phyloP scores from a whole-genome alignment of 2,888 invertebrate genomes.

The Agrochola circellaris region DNA sequence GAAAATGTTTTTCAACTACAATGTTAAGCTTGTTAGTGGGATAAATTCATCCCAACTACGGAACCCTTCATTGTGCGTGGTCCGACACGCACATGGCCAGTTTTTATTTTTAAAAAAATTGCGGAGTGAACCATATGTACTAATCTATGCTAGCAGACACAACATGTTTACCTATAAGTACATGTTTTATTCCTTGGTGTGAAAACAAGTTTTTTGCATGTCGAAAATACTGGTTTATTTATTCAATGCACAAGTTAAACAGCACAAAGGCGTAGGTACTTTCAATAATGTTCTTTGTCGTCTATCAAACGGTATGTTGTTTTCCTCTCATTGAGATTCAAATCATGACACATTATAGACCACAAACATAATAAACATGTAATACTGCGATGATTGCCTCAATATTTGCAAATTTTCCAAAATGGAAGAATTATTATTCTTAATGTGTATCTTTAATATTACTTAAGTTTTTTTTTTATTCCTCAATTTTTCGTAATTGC shows the following conservation, averaged over 20 bases:
- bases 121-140: too few species aligned
- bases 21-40: too few species aligned
- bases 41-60: too few species aligned
- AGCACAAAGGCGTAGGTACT: background rate
- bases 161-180: background rate
- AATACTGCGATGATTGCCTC: background rate
- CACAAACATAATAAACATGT: background rate
- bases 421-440: too few species aligned
- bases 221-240: background rate
- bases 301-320: background rate
- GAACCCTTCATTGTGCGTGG: too few species aligned
- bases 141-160: background rate
- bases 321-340: background rate
- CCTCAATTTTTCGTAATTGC: too few species aligned
- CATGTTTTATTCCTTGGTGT: background rate
- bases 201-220: background rate
- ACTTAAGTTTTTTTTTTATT: too few species aligned
- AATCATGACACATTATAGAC: conserved; percentile 10
- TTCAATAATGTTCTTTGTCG: background rate
- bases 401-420: background rate
- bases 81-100: too few species aligned
- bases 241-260: background rate
- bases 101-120: too few species aligned
- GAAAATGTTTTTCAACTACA: too few species aligned
- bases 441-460: too few species aligned